Evolutionary conservation across 2,113 vertebrate genomes (phyloP), one percentile per base, ranked within the genome.

Genomic region (Chlamydotis undulata): DNA sequence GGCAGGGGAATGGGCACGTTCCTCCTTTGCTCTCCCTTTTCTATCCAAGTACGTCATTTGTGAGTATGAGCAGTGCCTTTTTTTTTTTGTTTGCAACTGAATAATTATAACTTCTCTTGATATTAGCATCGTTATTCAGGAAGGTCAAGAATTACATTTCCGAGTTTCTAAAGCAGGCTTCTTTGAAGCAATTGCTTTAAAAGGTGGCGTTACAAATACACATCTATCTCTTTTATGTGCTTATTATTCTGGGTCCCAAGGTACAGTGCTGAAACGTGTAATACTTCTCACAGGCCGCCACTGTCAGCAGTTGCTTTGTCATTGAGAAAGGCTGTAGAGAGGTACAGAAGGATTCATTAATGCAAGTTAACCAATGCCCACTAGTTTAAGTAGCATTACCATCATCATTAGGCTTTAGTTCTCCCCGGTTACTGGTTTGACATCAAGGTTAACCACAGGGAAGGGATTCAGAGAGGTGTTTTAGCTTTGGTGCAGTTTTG

Each of bases 181-280:
- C 77, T 91, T 91, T 76, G 52, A 87, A 95, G 92, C 91, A 92
- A 91, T 94, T 93, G 74, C 92, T 91, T 92, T 96, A 80, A 94
- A 89, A 94, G 74, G 87, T 91, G 55, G 89, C 77, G 59, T 85
- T 87, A 69, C 68, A 94, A 94, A 89, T 83, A 94, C 83, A 85
- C 83, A 93, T 96, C 78, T 91, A 83, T 96, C 94, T 97, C 74
- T 97, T 97, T 96, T 94, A 96, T 95, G 95, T 89, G 91, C 91
- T 96, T 92, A 87, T 97, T 97, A 94, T 81, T 95, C 83, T 89
- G 77, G 25, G 69, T 94, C 74, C 74, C 73, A 79, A 94, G 84
- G 91, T 89, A 43, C 92, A 83, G 87, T 50, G 31, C 69, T 95
- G 65, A 65, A 94, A 47, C 1, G 10, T 76, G 7, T 77, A 87